phyloP scores from a whole-genome alignment of 2,888 invertebrate genomes.

The Phymatocera aterrima region DNA sequence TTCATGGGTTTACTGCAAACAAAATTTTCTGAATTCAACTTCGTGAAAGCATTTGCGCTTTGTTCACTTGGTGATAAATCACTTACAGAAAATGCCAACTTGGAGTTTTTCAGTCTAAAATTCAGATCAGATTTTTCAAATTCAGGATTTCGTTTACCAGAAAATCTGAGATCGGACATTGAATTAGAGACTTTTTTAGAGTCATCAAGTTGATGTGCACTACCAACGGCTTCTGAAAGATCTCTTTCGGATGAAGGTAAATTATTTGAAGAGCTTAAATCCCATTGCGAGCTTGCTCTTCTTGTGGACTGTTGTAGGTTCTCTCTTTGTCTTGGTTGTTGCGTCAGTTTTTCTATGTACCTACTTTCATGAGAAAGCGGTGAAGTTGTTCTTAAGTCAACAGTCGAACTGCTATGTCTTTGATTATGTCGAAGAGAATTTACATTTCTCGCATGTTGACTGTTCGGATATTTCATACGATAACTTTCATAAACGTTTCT shows the following conservation, averaged over 20 bases:
- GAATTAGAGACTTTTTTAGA: constrained; percentile 28
- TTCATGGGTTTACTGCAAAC: background rate
- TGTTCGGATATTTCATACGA: constrained; percentile 3
- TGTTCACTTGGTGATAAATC: constrained; percentile 22
- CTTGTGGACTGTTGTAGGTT: background rate
- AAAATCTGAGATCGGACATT: constrained; percentile 39
- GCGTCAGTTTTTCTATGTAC: constrained; percentile 21
- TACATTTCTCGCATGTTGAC: background rate
- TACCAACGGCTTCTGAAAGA: background rate
- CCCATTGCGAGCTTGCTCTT: constrained; percentile 37
- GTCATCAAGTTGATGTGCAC: background rate
- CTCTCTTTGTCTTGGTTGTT: background rate
- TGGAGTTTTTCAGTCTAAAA: background rate
- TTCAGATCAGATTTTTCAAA: background rate
- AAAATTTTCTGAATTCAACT: constrained; percentile 39
- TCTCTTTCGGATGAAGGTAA: background rate
- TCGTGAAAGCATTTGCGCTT: constrained; percentile 16
- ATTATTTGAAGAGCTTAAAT: constrained; percentile 11
- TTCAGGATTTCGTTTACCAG: background rate
- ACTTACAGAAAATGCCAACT: constrained; percentile 5
- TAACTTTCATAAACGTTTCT: constrained; percentile 8
- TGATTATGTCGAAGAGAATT: background rate
- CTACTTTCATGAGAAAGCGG: constrained; percentile 19
- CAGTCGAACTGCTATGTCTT: constrained; percentile 28
- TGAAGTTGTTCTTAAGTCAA: constrained; percentile 38